These are phyloP conservation scores for Gerris buenoi DNA, from an alignment of 1,140 invertebrate species.

Conservation along the genomic window DNA sequence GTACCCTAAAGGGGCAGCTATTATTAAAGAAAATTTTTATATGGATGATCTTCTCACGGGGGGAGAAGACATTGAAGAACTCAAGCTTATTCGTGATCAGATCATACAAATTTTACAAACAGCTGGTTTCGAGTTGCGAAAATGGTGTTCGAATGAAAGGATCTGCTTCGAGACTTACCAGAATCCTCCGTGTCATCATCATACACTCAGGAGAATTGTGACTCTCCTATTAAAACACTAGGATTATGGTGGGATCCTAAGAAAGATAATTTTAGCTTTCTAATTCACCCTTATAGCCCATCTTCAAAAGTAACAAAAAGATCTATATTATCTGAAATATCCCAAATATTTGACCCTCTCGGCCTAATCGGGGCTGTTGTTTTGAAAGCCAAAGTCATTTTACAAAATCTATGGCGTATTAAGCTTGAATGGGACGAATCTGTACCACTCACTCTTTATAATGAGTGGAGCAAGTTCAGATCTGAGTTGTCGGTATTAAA, in stretches of 20 bases:
- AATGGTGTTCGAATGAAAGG: neutral
- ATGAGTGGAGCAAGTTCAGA: neutral
- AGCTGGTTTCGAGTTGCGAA: neutral
- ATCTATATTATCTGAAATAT: neutral
- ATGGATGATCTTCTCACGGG: neutral
- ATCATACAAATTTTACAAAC: neutral
- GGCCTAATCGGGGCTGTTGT: neutral
- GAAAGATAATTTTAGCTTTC: neutral
- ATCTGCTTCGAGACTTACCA: neutral
- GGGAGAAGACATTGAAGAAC: neutral
- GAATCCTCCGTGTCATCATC: neutral
- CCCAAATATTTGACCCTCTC: neutral
- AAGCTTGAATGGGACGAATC: neutral
- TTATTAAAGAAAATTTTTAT: neutral
- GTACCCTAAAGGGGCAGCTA: neutral
- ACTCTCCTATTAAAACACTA: neutral
- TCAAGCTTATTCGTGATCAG: neutral
- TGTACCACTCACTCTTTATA: neutral
- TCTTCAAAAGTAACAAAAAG: neutral
- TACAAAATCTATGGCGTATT: neutral
- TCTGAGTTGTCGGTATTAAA: neutral
- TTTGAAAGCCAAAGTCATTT: neutral
- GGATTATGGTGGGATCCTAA: neutral
- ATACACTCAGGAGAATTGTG: neutral
- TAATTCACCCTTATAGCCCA: neutral